phyloP scores from a whole-genome alignment of 2,888 invertebrate species.

The Ochlodes sylvanus region DNA sequence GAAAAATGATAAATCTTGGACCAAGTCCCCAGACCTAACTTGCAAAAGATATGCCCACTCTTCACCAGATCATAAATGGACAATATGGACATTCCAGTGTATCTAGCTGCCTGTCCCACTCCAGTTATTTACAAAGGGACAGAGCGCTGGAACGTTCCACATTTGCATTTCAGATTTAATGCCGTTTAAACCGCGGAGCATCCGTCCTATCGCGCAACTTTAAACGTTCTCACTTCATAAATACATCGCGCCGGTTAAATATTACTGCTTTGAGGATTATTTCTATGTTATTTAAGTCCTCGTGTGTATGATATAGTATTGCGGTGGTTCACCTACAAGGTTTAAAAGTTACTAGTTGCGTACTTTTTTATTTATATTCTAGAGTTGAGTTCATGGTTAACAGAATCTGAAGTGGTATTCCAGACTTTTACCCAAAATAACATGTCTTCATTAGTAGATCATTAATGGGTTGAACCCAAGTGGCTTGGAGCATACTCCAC shows the following conservation, averaged over 20 bases:
- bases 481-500: too few relatives aligned
- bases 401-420: too few relatives aligned
- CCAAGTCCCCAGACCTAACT: too few relatives aligned
- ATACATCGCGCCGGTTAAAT: constrained; percentile 16
- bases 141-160: constrained; percentile 48
- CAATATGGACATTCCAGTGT: neutral
- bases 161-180: constrained; percentile 64
- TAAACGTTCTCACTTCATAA: constrained; percentile 28
- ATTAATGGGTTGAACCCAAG: too few relatives aligned
- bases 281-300: constrained; percentile 5
- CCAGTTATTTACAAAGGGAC: constrained; percentile 48
- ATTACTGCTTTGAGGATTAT: constrained; percentile 13
- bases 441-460: too few relatives aligned
- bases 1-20: too few relatives aligned
- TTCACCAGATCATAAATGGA: too few relatives aligned
- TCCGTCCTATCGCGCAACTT: constrained; percentile 8
- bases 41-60: too few relatives aligned
- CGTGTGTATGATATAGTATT: neutral
- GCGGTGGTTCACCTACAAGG: neutral
- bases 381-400: too few relatives aligned
- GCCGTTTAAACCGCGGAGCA: constrained; percentile 49
- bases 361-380: too few relatives aligned
- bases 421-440: too few relatives aligned
- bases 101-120: constrained; percentile 29
- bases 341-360: neutral